A percentile compares a stretch with the other conserved stretches of the same genome.
Conservation (phyloP, 1,140 invertebrate species). For the Liolophura sinensis region DNA sequence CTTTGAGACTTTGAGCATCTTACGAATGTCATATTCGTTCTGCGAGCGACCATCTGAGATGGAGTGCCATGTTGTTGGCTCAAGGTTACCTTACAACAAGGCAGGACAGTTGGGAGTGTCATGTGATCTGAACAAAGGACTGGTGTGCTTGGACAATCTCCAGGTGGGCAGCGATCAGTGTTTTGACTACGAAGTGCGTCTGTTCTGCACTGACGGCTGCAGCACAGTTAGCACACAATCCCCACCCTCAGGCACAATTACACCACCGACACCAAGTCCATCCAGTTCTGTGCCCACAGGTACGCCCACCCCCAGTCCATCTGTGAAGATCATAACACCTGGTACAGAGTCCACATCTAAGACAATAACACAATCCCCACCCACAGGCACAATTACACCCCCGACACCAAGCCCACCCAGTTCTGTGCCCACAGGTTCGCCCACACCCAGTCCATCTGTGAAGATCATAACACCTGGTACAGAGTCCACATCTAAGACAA, state of each 20-base stretch:
- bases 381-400: neutral
- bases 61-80: constrained; percentile 19
- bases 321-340: constrained; percentile 2
- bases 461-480: neutral
- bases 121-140: constrained; percentile 36
- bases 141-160: constrained; percentile 34
- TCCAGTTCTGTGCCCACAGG: too few relatives aligned
- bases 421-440: neutral
- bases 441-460: neutral
- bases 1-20: constrained; percentile 31
- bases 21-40: constrained; percentile 22
- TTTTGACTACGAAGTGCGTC: constrained; percentile 38
- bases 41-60: constrained; percentile 19
- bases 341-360: neutral
- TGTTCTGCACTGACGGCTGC: constrained; percentile 40
- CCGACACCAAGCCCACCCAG: constrained; percentile 4
- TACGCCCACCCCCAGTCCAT: neutral
- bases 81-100: constrained; percentile 11
- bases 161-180: constrained; percentile 27
- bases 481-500: neutral
- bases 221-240: neutral
- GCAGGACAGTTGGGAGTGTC: constrained; percentile 31
- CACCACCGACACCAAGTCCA: constrained; percentile 1
- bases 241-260: constrained; percentile 7
- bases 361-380: neutral